Evolutionary conservation across 1,140 invertebrate species (phyloP).

Genomic region (Gryon sp.): DNA sequence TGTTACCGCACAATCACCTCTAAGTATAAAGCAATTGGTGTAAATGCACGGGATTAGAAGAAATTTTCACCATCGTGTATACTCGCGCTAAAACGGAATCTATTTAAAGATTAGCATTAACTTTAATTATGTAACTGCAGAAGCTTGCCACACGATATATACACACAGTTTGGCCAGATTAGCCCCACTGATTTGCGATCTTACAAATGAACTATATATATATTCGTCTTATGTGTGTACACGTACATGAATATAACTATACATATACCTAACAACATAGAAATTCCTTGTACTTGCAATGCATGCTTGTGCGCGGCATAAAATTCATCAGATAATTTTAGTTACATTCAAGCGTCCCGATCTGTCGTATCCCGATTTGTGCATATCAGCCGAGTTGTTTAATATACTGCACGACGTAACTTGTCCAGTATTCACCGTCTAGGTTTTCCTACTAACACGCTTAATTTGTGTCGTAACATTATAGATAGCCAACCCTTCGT

Average conservation of each 20-base stretch:
- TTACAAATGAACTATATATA: constrained; percentile 50
- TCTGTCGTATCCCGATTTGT: constrained; percentile 44
- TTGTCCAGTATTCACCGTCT: constrained; percentile 26
- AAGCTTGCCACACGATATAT: background rate
- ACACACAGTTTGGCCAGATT: constrained; percentile 12
- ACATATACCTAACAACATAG: constrained; percentile 21
- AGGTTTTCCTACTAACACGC: constrained; percentile 30
- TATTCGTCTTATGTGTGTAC: constrained; percentile 45
- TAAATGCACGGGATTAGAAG: constrained; percentile 11
- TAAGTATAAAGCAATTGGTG: constrained; percentile 5
- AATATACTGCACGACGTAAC: constrained; percentile 33
- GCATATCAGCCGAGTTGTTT: constrained; percentile 42
- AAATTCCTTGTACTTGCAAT: constrained; percentile 42
- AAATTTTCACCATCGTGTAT: constrained; percentile 7
- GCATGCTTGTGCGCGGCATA: constrained; percentile 15
- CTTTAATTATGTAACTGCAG: constrained; percentile 31
- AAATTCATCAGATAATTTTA: constrained; percentile 45
- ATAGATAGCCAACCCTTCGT: constrained; percentile 27
- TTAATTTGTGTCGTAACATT: constrained; percentile 26
- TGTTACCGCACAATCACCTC: constrained; percentile 8
- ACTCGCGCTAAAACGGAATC: background rate
- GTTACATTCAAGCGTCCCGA: constrained; percentile 31
- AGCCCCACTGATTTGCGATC: constrained; percentile 42
- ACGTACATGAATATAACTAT: constrained; percentile 25
- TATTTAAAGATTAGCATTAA: constrained; percentile 27